phyloP scores from a whole-genome alignment of 30 jellyfish, hydroid and myxozoan species.

The Catostylus mosaicus region DNA sequence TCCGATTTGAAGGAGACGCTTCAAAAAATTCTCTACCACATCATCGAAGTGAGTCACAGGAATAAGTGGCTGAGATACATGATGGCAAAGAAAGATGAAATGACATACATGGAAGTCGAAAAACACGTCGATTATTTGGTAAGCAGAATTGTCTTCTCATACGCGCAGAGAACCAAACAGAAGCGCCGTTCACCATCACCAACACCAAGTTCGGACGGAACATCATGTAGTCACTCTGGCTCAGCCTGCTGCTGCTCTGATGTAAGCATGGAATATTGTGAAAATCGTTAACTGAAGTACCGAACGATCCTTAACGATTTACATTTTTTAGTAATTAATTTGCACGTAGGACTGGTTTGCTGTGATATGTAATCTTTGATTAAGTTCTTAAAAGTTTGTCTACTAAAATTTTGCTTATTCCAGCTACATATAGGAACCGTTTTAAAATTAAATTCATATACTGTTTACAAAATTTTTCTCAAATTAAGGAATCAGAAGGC shows the following conservation, averaged over 20 bases:
- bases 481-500: too few species aligned
- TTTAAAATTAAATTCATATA: too few species aligned
- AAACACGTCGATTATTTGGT: slow-evolving; percentile 72
- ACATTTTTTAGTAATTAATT: too few species aligned
- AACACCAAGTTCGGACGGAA: slow-evolving; percentile 52
- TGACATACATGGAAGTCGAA: slow-evolving; percentile 50
- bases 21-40: slow-evolving; percentile 66
- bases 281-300: background rate
- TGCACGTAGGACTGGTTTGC: too few species aligned
- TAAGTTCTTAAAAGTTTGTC: too few species aligned
- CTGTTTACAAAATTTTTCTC: too few species aligned
- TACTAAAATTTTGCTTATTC: too few species aligned
- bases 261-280: slow-evolving; percentile 25
- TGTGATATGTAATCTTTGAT: too few species aligned
- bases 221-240: slow-evolving; percentile 26
- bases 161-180: slow-evolving; percentile 72
- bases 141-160: slow-evolving; percentile 76
- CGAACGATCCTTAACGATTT: too few species aligned
- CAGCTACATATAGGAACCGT: too few species aligned
- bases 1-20: slow-evolving; percentile 84
- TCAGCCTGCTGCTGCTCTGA: slow-evolving; percentile 63
- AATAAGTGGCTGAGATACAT: slow-evolving; percentile 56
- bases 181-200: slow-evolving; percentile 67
- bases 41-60: slow-evolving; percentile 61
- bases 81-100: slow-evolving; percentile 79